Evolutionary conservation across 2,888 invertebrate species (phyloP).

Genomic region (Palloptera scutellata): DNA sequence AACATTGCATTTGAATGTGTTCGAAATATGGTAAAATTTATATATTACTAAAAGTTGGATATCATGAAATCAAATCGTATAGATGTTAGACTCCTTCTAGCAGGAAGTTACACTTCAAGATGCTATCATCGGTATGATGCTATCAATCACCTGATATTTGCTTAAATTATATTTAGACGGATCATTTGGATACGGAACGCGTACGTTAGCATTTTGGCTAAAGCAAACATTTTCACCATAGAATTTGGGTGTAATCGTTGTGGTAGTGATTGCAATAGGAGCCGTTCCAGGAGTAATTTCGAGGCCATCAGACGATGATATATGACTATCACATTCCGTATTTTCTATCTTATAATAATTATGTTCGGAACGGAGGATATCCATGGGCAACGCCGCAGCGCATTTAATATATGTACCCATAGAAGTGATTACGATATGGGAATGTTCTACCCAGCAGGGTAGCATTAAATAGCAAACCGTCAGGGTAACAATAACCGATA

Average conservation of each 20-base stretch:
- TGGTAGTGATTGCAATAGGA: slow-evolving; percentile 29
- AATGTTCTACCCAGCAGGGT: slow-evolving; percentile 40
- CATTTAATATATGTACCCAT: no score
- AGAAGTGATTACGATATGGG: no score
- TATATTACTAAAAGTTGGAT: no score
- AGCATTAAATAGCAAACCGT: slow-evolving; percentile 64
- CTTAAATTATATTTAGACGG: slow-evolving; percentile 41
- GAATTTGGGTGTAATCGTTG: slow-evolving; percentile 31
- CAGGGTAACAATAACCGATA: slow-evolving; percentile 67
- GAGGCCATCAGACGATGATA: no score
- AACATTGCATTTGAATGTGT: no score
- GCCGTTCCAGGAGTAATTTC: neutral
- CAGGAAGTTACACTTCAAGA: slow-evolving; percentile 35
- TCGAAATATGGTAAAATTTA: no score
- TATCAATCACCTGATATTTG: slow-evolving; percentile 34
- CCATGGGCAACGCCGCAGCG: no score
- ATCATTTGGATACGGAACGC: slow-evolving; percentile 38
- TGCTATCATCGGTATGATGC: slow-evolving; percentile 37
- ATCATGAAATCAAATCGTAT: no score
- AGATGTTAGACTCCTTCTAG: neutral
- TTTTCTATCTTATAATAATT: no score
- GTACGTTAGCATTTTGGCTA: slow-evolving; percentile 30
- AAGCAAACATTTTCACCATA: slow-evolving; percentile 38
- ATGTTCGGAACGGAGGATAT: no score
- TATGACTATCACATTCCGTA: no score